Percentiles rank a stretch among this genome's conserved stretches.
These are phyloP conservation scores for Penaeus chinensis DNA, from an alignment of 1,140 invertebrate genomes.

Conservation along the genomic window DNA sequence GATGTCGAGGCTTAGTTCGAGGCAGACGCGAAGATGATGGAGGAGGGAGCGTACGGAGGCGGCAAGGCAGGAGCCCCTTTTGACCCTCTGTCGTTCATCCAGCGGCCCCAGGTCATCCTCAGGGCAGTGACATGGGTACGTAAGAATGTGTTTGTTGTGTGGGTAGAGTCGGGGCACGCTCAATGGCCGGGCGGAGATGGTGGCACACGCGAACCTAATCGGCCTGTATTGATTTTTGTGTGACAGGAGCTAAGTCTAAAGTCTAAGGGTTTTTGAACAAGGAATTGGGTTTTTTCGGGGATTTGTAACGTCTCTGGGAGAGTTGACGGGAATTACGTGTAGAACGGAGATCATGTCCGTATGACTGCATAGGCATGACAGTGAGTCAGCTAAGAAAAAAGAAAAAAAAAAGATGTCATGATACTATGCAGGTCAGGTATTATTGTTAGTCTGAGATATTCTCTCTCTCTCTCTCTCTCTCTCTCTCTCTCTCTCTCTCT, in stretches of 20 bases:
- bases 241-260: not conserved
- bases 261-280: not conserved
- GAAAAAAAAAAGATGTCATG: no score
- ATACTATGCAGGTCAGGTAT: no score
- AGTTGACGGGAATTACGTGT: no score
- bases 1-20: not conserved
- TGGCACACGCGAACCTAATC: not conserved
- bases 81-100: conserved; percentile 89
- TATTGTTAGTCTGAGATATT: no score
- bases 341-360: no score
- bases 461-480: no score
- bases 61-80: conserved; percentile 93
- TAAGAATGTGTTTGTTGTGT: conserved; percentile 25
- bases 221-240: conserved; percentile 54
- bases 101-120: conserved; percentile 92
- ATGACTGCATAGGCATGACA: no score
- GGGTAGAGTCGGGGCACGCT: no score
- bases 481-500: no score
- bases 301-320: no score
- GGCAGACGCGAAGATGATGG: conserved; percentile 73
- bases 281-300: no score
- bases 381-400: no score
- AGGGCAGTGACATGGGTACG: conserved; percentile 91
- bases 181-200: not conserved
- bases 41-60: conserved; percentile 90